A percentile compares a stretch with the other conserved stretches of the same genome.
Conservation (phyloP, 2,113 vertebrate genomes). For the Mustela lutreola region DNA sequence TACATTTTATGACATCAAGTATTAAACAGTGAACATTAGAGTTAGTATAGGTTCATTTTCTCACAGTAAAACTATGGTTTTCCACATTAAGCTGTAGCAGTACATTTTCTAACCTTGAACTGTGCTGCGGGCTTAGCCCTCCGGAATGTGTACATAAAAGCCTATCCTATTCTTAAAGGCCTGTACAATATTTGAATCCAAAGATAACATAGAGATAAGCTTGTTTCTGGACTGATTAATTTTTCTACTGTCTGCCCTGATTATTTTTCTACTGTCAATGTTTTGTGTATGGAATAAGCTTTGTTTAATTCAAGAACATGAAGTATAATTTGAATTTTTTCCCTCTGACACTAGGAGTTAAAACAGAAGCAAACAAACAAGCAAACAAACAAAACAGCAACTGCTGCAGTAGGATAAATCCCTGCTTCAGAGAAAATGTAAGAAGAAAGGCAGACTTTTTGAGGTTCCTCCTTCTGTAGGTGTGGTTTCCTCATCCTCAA, state of each 20-base stretch:
- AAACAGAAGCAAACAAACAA: background rate
- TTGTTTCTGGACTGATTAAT: background rate
- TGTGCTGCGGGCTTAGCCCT: background rate
- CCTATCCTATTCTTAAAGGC: background rate
- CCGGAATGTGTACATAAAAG: background rate
- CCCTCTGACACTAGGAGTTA: constrained; percentile 3
- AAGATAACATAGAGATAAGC: background rate
- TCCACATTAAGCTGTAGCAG: constrained; percentile 38
- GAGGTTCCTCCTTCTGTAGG: background rate
- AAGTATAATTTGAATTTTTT: constrained; percentile 20
- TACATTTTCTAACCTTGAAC: background rate
- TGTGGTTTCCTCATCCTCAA: constrained; percentile 58
- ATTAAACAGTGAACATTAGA: constrained; percentile 76
- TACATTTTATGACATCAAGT: constrained; percentile 84
- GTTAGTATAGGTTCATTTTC: constrained; percentile 78
- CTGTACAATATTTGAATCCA: background rate
- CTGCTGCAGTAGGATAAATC: background rate
- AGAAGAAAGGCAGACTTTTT: background rate
- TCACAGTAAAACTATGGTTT: constrained; percentile 77
- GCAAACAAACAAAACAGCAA: background rate
- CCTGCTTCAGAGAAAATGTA: background rate
- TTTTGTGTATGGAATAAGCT: background rate
- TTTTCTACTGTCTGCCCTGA: background rate
- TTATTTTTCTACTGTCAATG: constrained; percentile 8
- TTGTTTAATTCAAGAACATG: constrained; percentile 23